Evolutionary conservation across 1,140 invertebrate genomes (phyloP), one percentile per base, ranked within the genome.

Genomic region (Papilio glaucus): DNA sequence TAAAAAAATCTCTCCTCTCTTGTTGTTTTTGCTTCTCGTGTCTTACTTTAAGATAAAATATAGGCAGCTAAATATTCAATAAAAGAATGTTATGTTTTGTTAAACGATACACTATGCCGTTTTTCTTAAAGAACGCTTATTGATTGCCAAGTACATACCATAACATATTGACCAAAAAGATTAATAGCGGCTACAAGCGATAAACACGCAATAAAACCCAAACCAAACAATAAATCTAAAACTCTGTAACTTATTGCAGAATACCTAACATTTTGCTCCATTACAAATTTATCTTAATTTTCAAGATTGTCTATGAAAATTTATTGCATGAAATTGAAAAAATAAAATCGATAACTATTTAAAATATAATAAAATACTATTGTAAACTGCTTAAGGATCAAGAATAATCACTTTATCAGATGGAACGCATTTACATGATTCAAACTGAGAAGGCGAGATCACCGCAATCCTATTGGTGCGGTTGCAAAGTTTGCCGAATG

Each of bases 141-240:
- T 57, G 49, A 57, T 57, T 26, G 49, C 49, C 49, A 57, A 24
- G 49, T 57, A n/a, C n/a, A n/a, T n/a, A 57, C n/a, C 21, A 57
- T 57, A 57, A 57, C 49, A 57, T 57, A 57, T 57, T 57, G 49
- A 57, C 49, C 49, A 26, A 12, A 57, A 21, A 57, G 49, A 57
- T 57, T 57, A 57, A 57, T 57, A 12, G 21, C 49, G 49, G 49
- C 49, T 57, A 57, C 18, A 57, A 57, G 49, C 49, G 49, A 57
- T 57, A 57, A 57, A 57, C 49, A 57, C 49, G 49, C 49, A 57
- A 57, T 57, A 57, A 57, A 57, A 57, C 49, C 49, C 18, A 24
- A 57, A 57, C 49, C 49, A 57, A 57, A 57, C 49, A 57, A 57
- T 57, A 57, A 57, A 57, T 57, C 49, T 57, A 57, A 57, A 57